Evolutionary conservation across 2,797 vertebrate species (phyloP), one percentile per base, ranked within the genome.

Genomic region (Tinamus major): DNA sequence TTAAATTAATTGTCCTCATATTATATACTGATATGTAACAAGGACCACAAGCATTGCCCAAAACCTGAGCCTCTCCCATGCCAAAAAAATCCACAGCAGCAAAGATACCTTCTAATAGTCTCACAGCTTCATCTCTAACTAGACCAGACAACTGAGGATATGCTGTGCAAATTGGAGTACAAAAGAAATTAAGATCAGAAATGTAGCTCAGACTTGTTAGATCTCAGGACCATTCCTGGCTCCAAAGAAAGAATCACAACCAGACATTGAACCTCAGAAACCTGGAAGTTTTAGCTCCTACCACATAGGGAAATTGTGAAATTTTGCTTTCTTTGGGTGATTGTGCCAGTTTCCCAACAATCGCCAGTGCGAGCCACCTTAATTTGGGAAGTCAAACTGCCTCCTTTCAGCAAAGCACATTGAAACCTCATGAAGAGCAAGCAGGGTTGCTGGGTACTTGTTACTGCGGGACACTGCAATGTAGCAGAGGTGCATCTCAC

Each of bases 401-500:
- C 35, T 35, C 16, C 4, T 24, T 48, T 55, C 72, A 80, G 62
- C 29, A 69, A 67, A 96, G 68, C 10, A 41, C 35, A 53, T 0
- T 0, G 1, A 86, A 72, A 59, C 4, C 6, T 9, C 1, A 35
- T 49, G 69, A 49, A 72, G 14, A n/a, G 13, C 42, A 0, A 0
- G 4, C 26, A 83, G 65, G 56, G 33, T 10, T 62, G 29, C 37
- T 31, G 48, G 70, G 23, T 37, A 44, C 19, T 81, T 24, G 3
- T 51, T 87, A 19, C 24, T 35, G 21, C 0, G 7, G 79, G 18
- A 44, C 24, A 13, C 7, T 13, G 48, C 44, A 55, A 42, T 67
- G 33, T 15, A 56, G 39, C 13, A 33, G 39, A 87, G 63, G 5
- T 67, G 58, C 53, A 77, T 62, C 78, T 77, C 58, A 13, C 15